A percentile compares a stretch with the other conserved stretches of the same genome.
Evolutionary conservation across 2,797 vertebrate species (phyloP).

Genomic region (Rhinatrema bivittatum): DNA sequence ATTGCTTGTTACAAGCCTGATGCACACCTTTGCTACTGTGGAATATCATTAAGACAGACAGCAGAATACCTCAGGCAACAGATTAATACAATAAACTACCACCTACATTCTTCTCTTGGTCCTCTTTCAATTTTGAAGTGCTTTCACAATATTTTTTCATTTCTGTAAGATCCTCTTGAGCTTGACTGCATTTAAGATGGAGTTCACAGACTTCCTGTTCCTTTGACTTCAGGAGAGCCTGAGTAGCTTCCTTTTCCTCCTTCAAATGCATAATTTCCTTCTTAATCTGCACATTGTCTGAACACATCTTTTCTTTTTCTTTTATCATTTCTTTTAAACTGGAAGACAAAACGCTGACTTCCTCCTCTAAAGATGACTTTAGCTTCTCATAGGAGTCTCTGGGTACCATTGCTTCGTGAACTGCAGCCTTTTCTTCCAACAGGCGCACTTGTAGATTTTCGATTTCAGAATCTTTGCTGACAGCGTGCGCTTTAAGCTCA

Average conservation of each 20-base stretch:
- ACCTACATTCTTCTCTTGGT: slow-evolving; percentile 90
- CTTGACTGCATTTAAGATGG: slow-evolving; percentile 63
- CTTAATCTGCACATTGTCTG: slow-evolving; percentile 70
- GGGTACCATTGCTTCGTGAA: slow-evolving; percentile 64
- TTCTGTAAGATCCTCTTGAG: slow-evolving; percentile 76
- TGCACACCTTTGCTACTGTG: too few relatives aligned
- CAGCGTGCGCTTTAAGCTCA: slow-evolving; percentile 60
- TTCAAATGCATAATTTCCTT: slow-evolving; percentile 71
- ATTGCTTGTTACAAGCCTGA: too few relatives aligned
- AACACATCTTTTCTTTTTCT: slow-evolving; percentile 80
- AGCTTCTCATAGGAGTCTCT: slow-evolving; percentile 61
- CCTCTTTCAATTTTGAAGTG: slow-evolving; percentile 79
- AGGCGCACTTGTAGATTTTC: slow-evolving; percentile 71
- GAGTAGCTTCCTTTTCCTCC: slow-evolving; percentile 67
- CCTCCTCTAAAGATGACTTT: slow-evolving; percentile 61
- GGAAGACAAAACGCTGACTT: slow-evolving; percentile 68
- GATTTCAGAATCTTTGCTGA: slow-evolving; percentile 63
- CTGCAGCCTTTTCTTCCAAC: slow-evolving; percentile 57
- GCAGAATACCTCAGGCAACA: too few relatives aligned
- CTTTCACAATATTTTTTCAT: slow-evolving; percentile 78
- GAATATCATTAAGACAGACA: too few relatives aligned
- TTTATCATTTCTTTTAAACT: slow-evolving; percentile 77
- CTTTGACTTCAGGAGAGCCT: slow-evolving; percentile 62
- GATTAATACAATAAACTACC: too few relatives aligned
- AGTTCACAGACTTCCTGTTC: slow-evolving; percentile 73